Evolutionary conservation across 2,113 vertebrate genomes (phyloP).

Genomic region (Chionomys nivalis): DNA sequence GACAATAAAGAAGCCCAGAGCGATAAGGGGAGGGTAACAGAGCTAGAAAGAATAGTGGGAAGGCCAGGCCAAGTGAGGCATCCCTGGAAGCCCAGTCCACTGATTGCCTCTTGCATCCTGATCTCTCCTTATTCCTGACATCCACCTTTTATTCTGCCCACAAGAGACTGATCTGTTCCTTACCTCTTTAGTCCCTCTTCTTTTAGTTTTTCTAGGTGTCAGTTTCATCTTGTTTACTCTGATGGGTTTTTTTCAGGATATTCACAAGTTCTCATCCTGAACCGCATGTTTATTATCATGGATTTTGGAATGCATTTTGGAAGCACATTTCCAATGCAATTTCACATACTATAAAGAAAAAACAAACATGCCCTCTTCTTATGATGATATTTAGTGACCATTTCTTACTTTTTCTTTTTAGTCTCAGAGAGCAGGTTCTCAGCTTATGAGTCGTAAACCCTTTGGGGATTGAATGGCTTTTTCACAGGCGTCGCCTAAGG

Average conservation of each 20-base stretch:
- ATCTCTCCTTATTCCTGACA: rapidly evolving
- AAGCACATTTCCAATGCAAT: neutral
- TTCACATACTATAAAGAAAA: neutral
- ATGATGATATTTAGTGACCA: neutral
- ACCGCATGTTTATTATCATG: neutral
- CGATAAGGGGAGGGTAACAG: neutral
- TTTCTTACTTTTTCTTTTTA: neutral
- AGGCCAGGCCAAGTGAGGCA: neutral
- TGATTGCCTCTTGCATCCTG: rapidly evolving
- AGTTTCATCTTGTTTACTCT: neutral
- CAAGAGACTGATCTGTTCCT: neutral
- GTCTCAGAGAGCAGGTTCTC: neutral
- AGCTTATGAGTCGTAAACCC: neutral
- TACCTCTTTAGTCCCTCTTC: neutral
- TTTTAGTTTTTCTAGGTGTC: too few species aligned
- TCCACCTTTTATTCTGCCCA: neutral
- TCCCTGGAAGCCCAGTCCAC: neutral
- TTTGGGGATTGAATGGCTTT: neutral
- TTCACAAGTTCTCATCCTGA: neutral
- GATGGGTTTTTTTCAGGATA: rapidly evolving
- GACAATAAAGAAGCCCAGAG: neutral
- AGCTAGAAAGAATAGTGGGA: neutral
- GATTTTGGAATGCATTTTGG: neutral
- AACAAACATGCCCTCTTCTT: neutral
- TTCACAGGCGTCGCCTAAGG: neutral